These are phyloP conservation scores for Elephantulus edwardii DNA, from an alignment of 2,113 vertebrate genomes.

Conservation along the genomic window DNA sequence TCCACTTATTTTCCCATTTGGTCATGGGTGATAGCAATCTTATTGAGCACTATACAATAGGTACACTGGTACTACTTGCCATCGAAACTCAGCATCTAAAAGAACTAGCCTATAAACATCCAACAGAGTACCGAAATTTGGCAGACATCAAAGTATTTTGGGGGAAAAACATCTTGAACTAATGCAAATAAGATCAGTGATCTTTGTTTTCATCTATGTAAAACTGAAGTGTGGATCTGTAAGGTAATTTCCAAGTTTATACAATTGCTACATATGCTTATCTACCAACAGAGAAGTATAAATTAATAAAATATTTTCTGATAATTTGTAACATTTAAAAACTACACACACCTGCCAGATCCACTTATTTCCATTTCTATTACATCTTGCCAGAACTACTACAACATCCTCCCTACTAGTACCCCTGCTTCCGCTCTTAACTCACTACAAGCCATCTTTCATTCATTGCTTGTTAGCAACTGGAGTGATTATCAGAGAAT, in stretches of 20 bases:
- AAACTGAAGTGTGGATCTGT: background rate
- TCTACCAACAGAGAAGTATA: background rate
- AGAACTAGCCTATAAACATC: too few species aligned
- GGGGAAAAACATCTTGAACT: background rate
- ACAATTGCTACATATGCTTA: background rate
- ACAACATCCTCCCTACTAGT: background rate
- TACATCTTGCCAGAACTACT: background rate
- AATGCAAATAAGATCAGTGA: background rate
- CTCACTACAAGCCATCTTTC: background rate
- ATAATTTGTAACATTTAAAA: slow-evolving; percentile 23
- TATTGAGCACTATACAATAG: background rate
- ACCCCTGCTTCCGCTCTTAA: background rate
- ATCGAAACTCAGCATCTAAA: background rate
- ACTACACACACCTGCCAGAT: background rate
- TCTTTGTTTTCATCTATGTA: background rate
- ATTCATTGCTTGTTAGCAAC: too few species aligned
- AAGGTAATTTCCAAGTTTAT: background rate
- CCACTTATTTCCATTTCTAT: background rate
- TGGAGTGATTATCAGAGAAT: background rate
- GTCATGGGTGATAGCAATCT: background rate
- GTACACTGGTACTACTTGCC: background rate
- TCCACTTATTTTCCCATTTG: background rate
- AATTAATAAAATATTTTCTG: background rate
- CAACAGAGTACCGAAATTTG: background rate
- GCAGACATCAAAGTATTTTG: background rate